Conservation (phyloP, 2,888 invertebrate species). For the Petrophora chlorosata region DNA sequence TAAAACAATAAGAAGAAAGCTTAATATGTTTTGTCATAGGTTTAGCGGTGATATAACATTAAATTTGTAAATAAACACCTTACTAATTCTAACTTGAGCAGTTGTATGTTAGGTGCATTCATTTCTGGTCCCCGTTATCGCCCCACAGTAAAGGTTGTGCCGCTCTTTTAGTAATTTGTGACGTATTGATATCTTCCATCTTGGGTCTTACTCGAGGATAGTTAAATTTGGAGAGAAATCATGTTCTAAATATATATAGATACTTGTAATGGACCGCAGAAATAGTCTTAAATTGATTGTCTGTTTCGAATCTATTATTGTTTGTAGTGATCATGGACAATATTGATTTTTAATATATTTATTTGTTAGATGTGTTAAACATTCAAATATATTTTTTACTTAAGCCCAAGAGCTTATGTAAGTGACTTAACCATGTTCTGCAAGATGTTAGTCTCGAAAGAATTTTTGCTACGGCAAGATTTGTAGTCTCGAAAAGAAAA, state of each 20-base stretch:
- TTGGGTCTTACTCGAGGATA: constrained; percentile 8
- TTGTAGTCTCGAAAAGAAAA: background rate
- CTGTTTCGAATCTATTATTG: background rate
- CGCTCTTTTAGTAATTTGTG: constrained; percentile 14
- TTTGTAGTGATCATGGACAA: constrained; percentile 15
- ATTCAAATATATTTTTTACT: too few species aligned
- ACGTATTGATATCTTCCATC: constrained; percentile 19
- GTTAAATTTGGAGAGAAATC: constrained; percentile 18
- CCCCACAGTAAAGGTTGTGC: constrained; percentile 9
- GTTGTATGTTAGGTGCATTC: background rate
- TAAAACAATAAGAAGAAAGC: background rate
- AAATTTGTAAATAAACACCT: constrained; percentile 10
- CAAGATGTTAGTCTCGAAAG: background rate
- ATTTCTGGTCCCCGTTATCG: background rate
- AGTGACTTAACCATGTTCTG: too few species aligned
- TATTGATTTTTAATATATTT: background rate
- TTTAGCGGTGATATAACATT: background rate
- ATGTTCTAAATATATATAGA: constrained; percentile 9
- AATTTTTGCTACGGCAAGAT: background rate
- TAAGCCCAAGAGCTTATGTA: too few species aligned
- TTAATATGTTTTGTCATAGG: constrained; percentile 3
- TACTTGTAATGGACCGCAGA: constrained; percentile 1
- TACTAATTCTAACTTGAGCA: background rate
- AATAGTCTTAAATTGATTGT: constrained; percentile 5
- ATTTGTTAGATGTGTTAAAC: too few species aligned